phyloP scores from a whole-genome alignment of 1,140 invertebrate genomes.

The Drosophila navojoa region DNA sequence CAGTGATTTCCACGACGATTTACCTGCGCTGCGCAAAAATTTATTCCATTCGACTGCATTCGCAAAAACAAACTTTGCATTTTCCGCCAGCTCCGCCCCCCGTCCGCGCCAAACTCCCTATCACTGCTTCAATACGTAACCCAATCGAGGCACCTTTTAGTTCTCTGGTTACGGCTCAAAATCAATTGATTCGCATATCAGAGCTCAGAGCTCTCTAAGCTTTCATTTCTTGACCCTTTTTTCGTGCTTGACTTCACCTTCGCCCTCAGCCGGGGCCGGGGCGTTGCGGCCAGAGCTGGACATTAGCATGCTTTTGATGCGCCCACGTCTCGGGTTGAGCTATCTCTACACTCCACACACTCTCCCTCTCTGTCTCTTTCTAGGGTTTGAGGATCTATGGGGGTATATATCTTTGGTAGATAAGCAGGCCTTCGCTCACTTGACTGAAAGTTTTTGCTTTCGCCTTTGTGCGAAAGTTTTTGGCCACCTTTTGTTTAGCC shows the following conservation, averaged over 20 bases:
- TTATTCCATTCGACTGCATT: conserved; percentile 77
- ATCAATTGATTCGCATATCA: conserved; percentile 77
- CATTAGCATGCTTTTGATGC: conserved; percentile 81
- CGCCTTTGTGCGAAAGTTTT: conserved; percentile 53
- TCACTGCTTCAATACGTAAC: no score
- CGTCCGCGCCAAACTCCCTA: no score
- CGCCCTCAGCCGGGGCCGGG: conserved; percentile 27
- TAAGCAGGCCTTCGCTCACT: conserved; percentile 54
- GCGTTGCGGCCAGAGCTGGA: conserved; percentile 66
- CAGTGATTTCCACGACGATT: conserved; percentile 79
- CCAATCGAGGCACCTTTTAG: conserved; percentile 10
- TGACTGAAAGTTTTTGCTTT: conserved; percentile 52
- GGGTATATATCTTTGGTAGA: conserved; percentile 59
- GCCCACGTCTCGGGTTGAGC: conserved; percentile 22
- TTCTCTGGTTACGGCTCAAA: conserved; percentile 59
- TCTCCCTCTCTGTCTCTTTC: neutral
- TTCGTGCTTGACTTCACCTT: conserved; percentile 74
- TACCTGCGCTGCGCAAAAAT: conserved; percentile 75
- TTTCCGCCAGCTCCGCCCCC: conserved; percentile 7
- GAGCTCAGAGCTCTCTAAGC: conserved; percentile 46
- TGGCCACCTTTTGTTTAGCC: conserved; percentile 70
- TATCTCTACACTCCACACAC: no score
- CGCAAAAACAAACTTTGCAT: conserved; percentile 79
- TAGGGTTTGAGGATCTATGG: conserved; percentile 11
- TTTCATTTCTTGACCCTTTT: conserved; percentile 73